Base-by-base conservation (phyloP, 2,888 invertebrate species). In the Apocheima hispidaria region DNA sequence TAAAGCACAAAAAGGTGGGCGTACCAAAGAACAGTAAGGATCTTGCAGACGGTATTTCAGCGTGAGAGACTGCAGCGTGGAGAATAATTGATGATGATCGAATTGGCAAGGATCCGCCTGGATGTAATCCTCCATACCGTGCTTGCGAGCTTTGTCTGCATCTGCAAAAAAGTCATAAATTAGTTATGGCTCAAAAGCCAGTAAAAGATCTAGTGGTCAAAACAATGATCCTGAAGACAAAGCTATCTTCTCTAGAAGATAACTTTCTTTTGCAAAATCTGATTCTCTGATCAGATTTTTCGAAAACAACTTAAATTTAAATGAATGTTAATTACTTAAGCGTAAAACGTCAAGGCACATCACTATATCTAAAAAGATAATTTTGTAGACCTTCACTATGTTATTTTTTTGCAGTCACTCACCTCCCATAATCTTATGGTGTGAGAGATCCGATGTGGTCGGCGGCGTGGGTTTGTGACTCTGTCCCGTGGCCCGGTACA, bases 401-500 rank as follows among this genome's bases (percentile, higher is more conserved):
- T n/a, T n/a, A n/a, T n/a, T n/a, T n/a, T 3, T 23, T 23, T 23
- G 23, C 23, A 23, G 23, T 5, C 5, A 14, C 93, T 88, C 84
- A 97, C 97, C 98, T 93, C 98, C 99, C 95, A 93, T 98, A 96
- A 89, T 97, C 96, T 93, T 96, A 93, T 80, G 94, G 74, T 86
- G 94, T 55, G 93, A 91, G 0, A 62, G 52, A 69, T 95, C 95
- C 2, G 96, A 95, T 16, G 97, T 97, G 41, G 97, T 94, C 0
- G 98, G 98, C 6, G 99, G 99, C 2, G 98, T 98, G 6, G 99
- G 99, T 87, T 99, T 99, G 90, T 99, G 99, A 52, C 98, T 98
- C 88, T 99, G 99, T 4, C 99, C 99, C 1, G 99, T 99, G n/a
- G 99, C 99, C 73, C 99, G 94, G 88, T 99, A 99, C 94, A 99